Base-by-base conservation (phyloP, 2,888 invertebrate species). In the Steinernema hermaphroditum region DNA sequence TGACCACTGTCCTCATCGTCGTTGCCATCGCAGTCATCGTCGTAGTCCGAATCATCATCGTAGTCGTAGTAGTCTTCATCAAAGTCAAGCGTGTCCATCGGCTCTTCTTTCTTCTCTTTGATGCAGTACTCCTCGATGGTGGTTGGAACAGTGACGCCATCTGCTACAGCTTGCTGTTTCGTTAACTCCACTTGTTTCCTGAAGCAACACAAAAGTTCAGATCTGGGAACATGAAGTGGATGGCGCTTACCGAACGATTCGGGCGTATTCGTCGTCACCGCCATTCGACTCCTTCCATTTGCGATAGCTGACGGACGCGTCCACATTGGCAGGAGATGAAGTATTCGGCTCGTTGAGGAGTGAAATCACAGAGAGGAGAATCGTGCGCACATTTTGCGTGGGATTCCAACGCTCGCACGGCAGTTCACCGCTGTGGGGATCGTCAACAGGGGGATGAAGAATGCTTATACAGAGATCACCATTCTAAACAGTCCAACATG, bases 371-470 rank as follows among this genome's bases (percentile, higher is more conserved):
- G 96, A 96, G 75, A 97, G 90, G 80, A 97, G 90, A 86, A 97
- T 94, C 71, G 97, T 97, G 88, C 78, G 32, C 78, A 97, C 96
- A 87, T 94, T 96, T 90, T 97, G 97, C 81, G 97, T 97, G 72
- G 97, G 97, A 90, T 97, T 97, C 97, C 97, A 97, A 88, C 96
- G 92, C 89, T 97, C 97, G 89, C 96, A 96, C 0, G 97, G 95
- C 85, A 96, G 89, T 88, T 97, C 97, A 32, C 96, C 96, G 84
- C 95, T 95, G 87, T 96, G 96, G 43, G 96, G 96, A 89, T 97
- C 97, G 89, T 97, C 96, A 73, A 96, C 93, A n/a, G 97, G 96
- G 76, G 97, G 96, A 89, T 97, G 97, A 77, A 97, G 90, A 88
- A 97, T 97, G 81, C 96, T 96, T 90, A 97, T 97, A 90, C 97